Evolutionary conservation across 2,113 vertebrate genomes (phyloP).

Genomic region (Chrysemys picta): DNA sequence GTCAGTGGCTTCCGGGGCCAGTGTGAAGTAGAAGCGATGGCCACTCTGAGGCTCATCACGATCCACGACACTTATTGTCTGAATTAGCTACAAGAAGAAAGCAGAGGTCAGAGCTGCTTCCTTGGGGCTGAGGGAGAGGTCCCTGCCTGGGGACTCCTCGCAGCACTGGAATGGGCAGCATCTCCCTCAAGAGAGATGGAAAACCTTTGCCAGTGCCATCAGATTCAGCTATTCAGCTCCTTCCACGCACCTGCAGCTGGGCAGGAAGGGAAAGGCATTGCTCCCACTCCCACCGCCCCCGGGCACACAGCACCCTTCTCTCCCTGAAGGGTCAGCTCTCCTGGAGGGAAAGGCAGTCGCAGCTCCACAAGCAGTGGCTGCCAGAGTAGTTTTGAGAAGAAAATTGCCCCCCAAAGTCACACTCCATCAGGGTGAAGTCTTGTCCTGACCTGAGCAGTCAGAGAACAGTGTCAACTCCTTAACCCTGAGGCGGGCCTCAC

Average conservation of each 20-base stretch:
- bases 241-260: too few species aligned
- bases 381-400: neutral
- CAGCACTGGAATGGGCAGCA: neutral
- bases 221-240: neutral
- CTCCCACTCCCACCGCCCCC: neutral
- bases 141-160: too few species aligned
- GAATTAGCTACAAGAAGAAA: constrained; percentile 87
- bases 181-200: neutral
- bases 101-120: neutral
- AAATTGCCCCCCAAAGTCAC: neutral
- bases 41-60: constrained; percentile 92
- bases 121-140: fast-evolving
- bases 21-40: constrained; percentile 93
- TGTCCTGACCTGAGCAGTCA: neutral
- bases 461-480: neutral
- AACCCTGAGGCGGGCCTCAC: too few species aligned
- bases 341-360: neutral
- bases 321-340: neutral
- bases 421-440: neutral
- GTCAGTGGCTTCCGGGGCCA: constrained; percentile 88
- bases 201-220: neutral
- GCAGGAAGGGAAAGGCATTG: neutral
- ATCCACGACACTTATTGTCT: constrained; percentile 97
- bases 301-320: neutral
- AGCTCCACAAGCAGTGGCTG: neutral